These are phyloP conservation scores for Microtus montanus DNA, from an alignment of 2,113 vertebrate species.

Conservation along the genomic window DNA sequence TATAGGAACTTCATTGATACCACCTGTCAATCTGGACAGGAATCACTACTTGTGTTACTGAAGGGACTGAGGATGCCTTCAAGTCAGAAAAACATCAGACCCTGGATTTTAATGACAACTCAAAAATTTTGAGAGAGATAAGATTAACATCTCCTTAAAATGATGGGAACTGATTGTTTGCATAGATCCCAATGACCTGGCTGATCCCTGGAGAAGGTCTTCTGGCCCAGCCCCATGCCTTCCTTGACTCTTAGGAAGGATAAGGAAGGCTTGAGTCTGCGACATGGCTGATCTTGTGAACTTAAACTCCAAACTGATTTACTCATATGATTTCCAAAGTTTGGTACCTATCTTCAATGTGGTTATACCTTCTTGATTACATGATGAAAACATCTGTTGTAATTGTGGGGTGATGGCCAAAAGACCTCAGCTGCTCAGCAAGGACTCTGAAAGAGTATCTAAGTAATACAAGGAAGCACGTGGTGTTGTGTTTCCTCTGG, in stretches of 20 bases:
- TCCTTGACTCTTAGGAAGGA: background rate
- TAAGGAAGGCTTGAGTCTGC: background rate
- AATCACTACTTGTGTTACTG: background rate
- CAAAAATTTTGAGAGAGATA: background rate
- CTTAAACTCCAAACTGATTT: background rate
- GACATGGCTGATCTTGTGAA: background rate
- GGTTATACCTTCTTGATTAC: background rate
- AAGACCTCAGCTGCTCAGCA: background rate
- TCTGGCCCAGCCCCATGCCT: too few relatives aligned
- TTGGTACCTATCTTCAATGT: background rate
- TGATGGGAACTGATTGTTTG: background rate
- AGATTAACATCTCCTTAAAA: background rate
- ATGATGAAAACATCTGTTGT: background rate
- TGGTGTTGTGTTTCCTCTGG: background rate
- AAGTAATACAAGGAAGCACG: background rate
- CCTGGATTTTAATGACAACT: background rate
- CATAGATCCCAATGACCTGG: too few relatives aligned
- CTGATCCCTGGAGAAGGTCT: background rate
- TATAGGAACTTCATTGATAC: background rate
- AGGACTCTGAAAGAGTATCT: background rate
- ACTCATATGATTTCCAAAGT: background rate
- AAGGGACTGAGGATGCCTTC: background rate
- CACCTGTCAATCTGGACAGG: background rate
- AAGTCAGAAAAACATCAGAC: background rate
- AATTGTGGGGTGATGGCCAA: accelerated